Evolutionary conservation across 2,113 vertebrate genomes (phyloP).

Genomic region (Acinonyx jubatus): DNA sequence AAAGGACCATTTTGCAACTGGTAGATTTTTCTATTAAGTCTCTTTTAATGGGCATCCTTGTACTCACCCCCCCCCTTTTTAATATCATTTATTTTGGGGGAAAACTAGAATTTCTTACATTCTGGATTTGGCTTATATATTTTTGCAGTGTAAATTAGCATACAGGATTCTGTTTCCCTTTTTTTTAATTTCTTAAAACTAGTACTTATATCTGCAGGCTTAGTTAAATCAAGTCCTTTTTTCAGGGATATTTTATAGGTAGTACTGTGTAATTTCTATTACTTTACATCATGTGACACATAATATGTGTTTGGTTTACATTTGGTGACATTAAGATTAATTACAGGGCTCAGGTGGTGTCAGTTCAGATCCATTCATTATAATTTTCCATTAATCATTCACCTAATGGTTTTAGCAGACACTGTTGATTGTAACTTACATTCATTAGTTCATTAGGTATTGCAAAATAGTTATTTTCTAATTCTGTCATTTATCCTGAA

Average conservation of each 20-base stretch:
- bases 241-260: not conserved
- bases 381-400: slow-evolving; percentile 53
- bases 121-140: not conserved
- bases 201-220: not conserved
- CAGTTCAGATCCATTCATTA: not conserved
- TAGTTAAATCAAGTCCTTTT: slow-evolving; percentile 16
- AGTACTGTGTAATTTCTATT: not conserved
- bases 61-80: not conserved
- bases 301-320: slow-evolving; percentile 1
- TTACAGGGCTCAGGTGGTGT: slow-evolving; percentile 33
- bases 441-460: slow-evolving; percentile 45
- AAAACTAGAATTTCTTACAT: not conserved
- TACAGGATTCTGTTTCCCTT: not conserved
- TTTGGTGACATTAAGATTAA: slow-evolving; percentile 54
- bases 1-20: not conserved
- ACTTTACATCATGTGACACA: not conserved
- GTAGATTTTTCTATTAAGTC: not conserved
- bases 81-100: not conserved
- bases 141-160: slow-evolving; percentile 5
- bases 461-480: slow-evolving; percentile 35
- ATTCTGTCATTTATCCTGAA: slow-evolving; percentile 43
- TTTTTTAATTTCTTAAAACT: not conserved
- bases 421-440: not conserved
- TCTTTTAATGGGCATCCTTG: not conserved
- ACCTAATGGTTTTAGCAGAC: slow-evolving; percentile 40